A percentile compares a stretch with the other conserved stretches of the same genome.
phyloP scores from a whole-genome alignment of 2,797 vertebrate genomes.

The Schizopygopsis pylzovi region DNA sequence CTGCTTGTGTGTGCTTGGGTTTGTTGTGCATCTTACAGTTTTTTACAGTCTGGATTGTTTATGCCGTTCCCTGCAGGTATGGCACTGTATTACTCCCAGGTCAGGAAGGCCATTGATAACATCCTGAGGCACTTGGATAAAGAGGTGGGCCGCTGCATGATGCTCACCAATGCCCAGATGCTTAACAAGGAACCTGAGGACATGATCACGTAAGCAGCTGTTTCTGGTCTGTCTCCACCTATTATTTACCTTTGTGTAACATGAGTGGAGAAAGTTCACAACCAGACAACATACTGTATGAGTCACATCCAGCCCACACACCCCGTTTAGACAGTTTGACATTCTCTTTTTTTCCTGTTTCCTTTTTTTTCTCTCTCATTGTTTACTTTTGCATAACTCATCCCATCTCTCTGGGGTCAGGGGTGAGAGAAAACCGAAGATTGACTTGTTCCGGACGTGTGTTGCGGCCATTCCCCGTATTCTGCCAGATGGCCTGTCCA shows the following conservation, averaged over 20 bases:
- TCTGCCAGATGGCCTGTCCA: constrained; percentile 98
- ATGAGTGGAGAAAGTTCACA: constrained; percentile 29
- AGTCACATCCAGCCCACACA: constrained; percentile 21
- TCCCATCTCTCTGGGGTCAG: constrained; percentile 68
- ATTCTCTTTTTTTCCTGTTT: constrained; percentile 28
- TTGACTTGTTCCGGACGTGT: constrained; percentile 96
- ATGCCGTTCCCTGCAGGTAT: constrained; percentile 82
- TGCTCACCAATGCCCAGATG: constrained; percentile 98
- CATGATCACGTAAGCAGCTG: constrained; percentile 93
- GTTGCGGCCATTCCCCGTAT: constrained; percentile 97
- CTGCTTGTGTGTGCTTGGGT: neutral
- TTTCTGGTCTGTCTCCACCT: constrained; percentile 63
- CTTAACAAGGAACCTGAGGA: constrained; percentile 99
- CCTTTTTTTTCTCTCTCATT: neutral
- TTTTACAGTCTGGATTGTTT: neutral
- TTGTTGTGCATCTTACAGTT: neutral
- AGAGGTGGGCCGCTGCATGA: constrained; percentile 98
- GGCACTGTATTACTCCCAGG: constrained; percentile 98
- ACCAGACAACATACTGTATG: constrained; percentile 17
- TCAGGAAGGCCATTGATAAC: constrained; percentile 95
- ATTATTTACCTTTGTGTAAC: constrained; percentile 44
- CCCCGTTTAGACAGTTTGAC: constrained; percentile 31
- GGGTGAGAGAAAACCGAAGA: constrained; percentile 98
- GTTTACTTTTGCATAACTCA: neutral
- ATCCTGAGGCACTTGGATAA: constrained; percentile 97